Evolutionary conservation across 2,888 invertebrate genomes (phyloP), one percentile per base, ranked within the genome.

Genomic region (Andrena praecox): DNA sequence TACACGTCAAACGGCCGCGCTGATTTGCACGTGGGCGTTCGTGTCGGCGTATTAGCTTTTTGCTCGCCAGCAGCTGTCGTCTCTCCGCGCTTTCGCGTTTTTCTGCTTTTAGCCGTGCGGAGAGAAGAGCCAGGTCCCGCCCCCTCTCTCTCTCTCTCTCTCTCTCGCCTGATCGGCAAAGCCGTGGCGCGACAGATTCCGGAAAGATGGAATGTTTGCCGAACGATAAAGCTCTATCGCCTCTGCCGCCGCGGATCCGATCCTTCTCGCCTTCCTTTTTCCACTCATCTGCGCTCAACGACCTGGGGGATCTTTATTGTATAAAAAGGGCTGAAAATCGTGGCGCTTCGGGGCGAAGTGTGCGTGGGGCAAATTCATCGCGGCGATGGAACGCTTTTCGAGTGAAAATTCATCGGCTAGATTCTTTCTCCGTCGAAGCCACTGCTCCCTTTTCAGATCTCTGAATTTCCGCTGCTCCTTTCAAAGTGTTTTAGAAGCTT

Each of bases 1-100:
- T 81, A 87, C 85, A 60, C 87, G 86, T 90, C 89, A 89, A 89
- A 90, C 87, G 85, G 67, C 70, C 78, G 85, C 78, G 79, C 67
- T 85, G 86, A 83, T 90, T 91, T 90, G 85, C 86, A 68, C 86
- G 83, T 64, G 63, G 86, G 12, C 70, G 71, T 79, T 74, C 89
- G 83, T 84, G 87, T 85, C 82, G 5, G 33, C 63, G 64, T 84
- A 84, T 84, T 84, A 78, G 82, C 83, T 78, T 90, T 89, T 87
- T 66, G 31, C 77, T 76, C 50, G 67, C 60, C 76, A 33, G 54
- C 66, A 24, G 68, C 69, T 73, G 42, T 42, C 42, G 69, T 76
- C 63, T 70, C 60, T 56, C 42, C 8, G 50, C 24, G 33, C 72
- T 66, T 64, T 75, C 74, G 50, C 31, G 29, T 75, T 71, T 52